Conservation (phyloP, 1,140 invertebrate species). For the Lycorma delicatula region DNA sequence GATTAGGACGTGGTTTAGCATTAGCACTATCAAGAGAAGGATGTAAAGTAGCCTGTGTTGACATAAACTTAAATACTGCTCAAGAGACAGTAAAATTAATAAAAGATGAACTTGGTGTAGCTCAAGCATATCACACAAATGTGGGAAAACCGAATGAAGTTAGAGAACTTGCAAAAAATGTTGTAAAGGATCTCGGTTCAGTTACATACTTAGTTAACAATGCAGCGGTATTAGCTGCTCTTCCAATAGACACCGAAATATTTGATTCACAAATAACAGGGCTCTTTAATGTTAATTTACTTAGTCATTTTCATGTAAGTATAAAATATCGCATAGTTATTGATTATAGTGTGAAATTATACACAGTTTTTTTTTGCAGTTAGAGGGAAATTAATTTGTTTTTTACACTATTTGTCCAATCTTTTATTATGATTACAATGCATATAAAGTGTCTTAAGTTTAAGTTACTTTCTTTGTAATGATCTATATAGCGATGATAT, state of each 20-base stretch:
- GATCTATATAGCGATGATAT: no score
- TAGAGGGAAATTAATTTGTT: no score
- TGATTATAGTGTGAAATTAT: no score
- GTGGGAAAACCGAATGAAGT: conserved; percentile 16
- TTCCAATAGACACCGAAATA: no score
- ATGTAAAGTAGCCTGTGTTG: conserved; percentile 53
- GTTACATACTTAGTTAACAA: conserved; percentile 23
- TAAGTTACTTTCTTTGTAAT: no score
- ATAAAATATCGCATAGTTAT: no score
- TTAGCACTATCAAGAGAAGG: conserved; percentile 50
- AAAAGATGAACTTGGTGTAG: conserved; percentile 19
- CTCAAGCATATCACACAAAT: conserved; percentile 16
- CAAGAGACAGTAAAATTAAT: conserved; percentile 40
- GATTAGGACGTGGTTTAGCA: conserved; percentile 55
- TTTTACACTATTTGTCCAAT: no score
- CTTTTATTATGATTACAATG: no score
- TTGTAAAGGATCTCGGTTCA: conserved; percentile 8
- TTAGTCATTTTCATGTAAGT: conserved; percentile 24
- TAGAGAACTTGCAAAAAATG: not conserved
- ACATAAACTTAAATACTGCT: conserved; percentile 47
- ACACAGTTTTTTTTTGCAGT: no score
- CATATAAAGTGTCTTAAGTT: no score
- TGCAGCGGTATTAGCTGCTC: conserved; percentile 11
- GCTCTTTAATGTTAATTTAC: conserved; percentile 23
- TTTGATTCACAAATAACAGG: not conserved